Evolutionary conservation across 2,888 invertebrate genomes (phyloP), one percentile per base, ranked within the genome.

Genomic region (Nasonia oneida): DNA sequence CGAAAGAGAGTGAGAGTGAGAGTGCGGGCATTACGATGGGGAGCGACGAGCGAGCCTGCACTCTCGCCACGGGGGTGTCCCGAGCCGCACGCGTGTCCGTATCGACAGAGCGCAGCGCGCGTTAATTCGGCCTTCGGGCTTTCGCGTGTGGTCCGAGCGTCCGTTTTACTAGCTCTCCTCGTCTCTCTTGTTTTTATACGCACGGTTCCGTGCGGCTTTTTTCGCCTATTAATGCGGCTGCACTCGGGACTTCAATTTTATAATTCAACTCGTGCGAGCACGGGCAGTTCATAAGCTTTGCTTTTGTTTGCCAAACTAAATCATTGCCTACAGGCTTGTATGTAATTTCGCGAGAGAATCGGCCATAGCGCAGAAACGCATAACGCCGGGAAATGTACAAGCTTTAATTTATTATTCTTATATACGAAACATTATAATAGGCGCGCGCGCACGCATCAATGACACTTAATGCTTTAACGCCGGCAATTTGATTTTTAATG

Each of bases 51-150:
- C 79, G 64, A 87, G 37, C 23, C 61, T 33, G n/a, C 86, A 85
- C 84, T 87, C 84, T 87, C 84, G 78, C 84, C 81, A 87, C 87
- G 86, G 89, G 88, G 89, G 88, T 90, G 90, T 90, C 88, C 89
- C 73, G 47, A 42, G 88, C 89, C 89, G 47, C 47, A 91, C 91
- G 90, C 92, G 91, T 90, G 91, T 91, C 90, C 90, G 88, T 90
- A 92, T 92, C 91, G 92, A 91, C 90, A 90, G 90, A 89, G 88
- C 89, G 89, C 73, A 47, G 23, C 88, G 87, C 89, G n/a, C 57
- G 57, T 61, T 61, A 61, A 90, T 39, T 77, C 81, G 67, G 53
- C 91, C 64, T 79, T 89, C 86, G 91, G 90, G 88, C 88, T 90
- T 90, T 90, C 90, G 89, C 90, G 91, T 91, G 92, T 91, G 92